phyloP scores from a whole-genome alignment of 2,888 invertebrate genomes.

The Epistrophe grossulariae region DNA sequence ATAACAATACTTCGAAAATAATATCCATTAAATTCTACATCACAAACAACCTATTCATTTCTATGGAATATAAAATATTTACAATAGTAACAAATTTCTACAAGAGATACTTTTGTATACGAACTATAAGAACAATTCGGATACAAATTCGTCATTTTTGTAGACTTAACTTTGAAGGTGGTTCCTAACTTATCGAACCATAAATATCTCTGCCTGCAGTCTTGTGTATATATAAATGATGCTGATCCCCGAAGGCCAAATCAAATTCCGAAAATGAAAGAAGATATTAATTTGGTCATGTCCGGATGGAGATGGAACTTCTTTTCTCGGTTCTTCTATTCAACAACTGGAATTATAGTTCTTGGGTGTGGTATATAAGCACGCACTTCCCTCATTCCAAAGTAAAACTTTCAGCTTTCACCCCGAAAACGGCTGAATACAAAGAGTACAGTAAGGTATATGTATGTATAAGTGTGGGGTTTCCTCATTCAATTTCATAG shows the following conservation, averaged over 20 bases:
- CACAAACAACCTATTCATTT: neutral
- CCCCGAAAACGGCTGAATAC: neutral
- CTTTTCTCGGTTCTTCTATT: constrained; percentile 29
- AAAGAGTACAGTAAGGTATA: neutral
- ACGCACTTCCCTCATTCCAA: constrained; percentile 39
- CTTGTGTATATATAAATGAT: neutral
- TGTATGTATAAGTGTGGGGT: constrained; percentile 7
- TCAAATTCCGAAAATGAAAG: constrained; percentile 45
- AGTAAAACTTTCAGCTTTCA: neutral
- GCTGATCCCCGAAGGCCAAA: constrained; percentile 23
- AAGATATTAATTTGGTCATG: constrained; percentile 66
- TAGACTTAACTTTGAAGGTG: constrained; percentile 22
- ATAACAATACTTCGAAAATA: neutral
- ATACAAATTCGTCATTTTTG: constrained; percentile 34
- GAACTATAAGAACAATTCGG: neutral
- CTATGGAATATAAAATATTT: neutral
- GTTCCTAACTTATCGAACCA: neutral
- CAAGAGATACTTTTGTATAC: neutral
- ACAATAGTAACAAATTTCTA: neutral
- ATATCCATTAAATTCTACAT: constrained; percentile 6
- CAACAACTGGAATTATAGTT: neutral
- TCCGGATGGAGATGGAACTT: constrained; percentile 30
- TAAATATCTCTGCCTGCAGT: neutral
- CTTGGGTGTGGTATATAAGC: constrained; percentile 27
- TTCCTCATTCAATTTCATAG: constrained; percentile 69